phyloP scores from a whole-genome alignment of 2,797 vertebrate species.

The Sternotherus odoratus region DNA sequence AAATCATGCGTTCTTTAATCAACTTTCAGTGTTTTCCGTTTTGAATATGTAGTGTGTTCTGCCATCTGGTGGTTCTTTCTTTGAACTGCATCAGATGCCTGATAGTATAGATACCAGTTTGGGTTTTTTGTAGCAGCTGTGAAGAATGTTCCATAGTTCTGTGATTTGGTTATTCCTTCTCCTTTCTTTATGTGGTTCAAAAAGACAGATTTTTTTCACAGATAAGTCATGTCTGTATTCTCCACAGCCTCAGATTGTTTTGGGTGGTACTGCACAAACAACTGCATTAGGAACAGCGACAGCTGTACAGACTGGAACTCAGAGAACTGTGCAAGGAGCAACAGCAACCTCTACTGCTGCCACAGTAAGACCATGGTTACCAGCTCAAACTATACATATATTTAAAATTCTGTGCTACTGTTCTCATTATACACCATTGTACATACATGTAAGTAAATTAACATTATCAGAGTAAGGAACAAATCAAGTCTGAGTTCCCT shows the following conservation, averaged over 20 bases:
- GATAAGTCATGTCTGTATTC: constrained; percentile 24
- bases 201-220: fast-evolving
- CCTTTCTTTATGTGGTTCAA: not conserved
- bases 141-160: not conserved
- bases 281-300: constrained; percentile 85
- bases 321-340: constrained; percentile 86
- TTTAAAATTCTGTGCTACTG: not conserved
- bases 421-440: not conserved
- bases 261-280: constrained; percentile 87
- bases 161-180: not conserved
- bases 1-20: constrained; percentile 11
- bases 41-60: constrained; percentile 45
- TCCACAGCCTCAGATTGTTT: constrained; percentile 87
- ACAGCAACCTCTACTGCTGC: constrained; percentile 87
- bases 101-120: not conserved
- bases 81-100: not conserved
- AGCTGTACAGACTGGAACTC: constrained; percentile 88
- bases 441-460: fast-evolving
- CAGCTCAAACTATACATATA: not conserved
- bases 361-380: constrained; percentile 85
- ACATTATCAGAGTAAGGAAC: not conserved
- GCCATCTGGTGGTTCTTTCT: constrained; percentile 70
- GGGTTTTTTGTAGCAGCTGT: not conserved
- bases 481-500: not conserved
- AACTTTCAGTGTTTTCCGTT: not conserved